Conservation (phyloP, 2,113 vertebrate species). For the Epinephelus cyanopodus region DNA sequence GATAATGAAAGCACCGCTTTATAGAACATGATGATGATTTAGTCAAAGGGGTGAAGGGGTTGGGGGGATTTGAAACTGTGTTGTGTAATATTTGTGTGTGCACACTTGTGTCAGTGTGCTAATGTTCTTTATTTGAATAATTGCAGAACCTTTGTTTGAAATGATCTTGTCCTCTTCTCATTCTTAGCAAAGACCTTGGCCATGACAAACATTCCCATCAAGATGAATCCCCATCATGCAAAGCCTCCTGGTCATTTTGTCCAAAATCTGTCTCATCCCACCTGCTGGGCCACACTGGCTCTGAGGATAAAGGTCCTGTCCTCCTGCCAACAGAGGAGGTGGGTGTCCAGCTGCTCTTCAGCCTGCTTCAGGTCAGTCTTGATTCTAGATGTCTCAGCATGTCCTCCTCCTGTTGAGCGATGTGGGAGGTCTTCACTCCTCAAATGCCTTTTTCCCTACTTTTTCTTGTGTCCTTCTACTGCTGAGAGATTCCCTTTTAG, state of each 20-base stretch:
- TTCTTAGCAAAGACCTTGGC: background rate
- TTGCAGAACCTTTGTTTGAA: background rate
- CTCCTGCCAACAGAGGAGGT: slow-evolving; percentile 21
- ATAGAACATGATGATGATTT: background rate
- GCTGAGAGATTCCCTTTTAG: background rate
- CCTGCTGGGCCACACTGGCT: slow-evolving; percentile 30
- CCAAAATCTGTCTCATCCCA: slow-evolving; percentile 10
- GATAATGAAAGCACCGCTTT: background rate
- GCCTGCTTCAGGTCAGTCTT: slow-evolving; percentile 39
- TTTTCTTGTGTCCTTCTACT: slow-evolving; percentile 2
- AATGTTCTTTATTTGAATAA: slow-evolving; percentile 1
- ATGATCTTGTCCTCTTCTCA: background rate
- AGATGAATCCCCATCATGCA: slow-evolving; percentile 24
- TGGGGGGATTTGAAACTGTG: background rate
- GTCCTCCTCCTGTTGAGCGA: slow-evolving; percentile 2
- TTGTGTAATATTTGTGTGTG: background rate
- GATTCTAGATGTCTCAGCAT: slow-evolving; percentile 37
- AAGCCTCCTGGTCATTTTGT: slow-evolving; percentile 8
- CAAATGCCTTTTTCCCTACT: slow-evolving; percentile 29
- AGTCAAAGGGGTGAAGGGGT: background rate
- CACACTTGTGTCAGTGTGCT: background rate
- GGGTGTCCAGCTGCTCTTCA: slow-evolving; percentile 67
- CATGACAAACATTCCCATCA: slow-evolving; percentile 41
- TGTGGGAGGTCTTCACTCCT: slow-evolving; percentile 24
- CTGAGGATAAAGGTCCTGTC: slow-evolving; percentile 33